phyloP scores from a whole-genome alignment of 2,113 vertebrate genomes.

The Balaeniceps rex region DNA sequence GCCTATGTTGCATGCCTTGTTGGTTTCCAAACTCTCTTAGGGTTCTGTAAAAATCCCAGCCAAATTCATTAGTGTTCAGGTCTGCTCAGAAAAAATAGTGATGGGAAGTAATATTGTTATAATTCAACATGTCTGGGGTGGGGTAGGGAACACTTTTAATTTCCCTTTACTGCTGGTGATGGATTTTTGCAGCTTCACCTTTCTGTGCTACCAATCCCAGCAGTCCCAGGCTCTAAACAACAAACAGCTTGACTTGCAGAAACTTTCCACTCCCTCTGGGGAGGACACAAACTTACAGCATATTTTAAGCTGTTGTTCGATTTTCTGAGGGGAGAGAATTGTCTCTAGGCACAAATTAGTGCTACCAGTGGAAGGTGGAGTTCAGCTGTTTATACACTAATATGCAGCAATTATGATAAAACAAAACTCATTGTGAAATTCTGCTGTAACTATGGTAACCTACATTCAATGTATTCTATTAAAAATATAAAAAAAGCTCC shows the following conservation, averaged over 20 bases:
- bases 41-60: constrained; percentile 24
- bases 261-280: constrained; percentile 60
- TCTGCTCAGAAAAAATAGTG: constrained; percentile 27
- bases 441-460: constrained; percentile 76
- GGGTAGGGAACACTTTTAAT: constrained; percentile 30
- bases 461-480: constrained; percentile 70
- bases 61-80: constrained; percentile 40
- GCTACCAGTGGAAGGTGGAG: constrained; percentile 59
- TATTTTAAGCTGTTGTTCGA: constrained; percentile 65
- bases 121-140: constrained; percentile 11
- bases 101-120: neutral
- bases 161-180: constrained; percentile 49
- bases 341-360: constrained; percentile 73
- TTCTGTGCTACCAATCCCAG: constrained; percentile 6
- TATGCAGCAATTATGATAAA: constrained; percentile 78
- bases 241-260: constrained; percentile 61
- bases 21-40: constrained; percentile 16
- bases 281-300: constrained; percentile 29
- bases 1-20: neutral
- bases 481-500: constrained; percentile 67
- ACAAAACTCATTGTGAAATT: constrained; percentile 73
- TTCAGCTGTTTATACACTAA: constrained; percentile 77
- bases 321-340: constrained; percentile 63
- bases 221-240: constrained; percentile 21
- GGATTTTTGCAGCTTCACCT: constrained; percentile 55